A percentile compares a stretch with the other conserved stretches of the same genome.
Conservation (phyloP, 1,140 invertebrate species). For the Atopsyche davidsoni region DNA sequence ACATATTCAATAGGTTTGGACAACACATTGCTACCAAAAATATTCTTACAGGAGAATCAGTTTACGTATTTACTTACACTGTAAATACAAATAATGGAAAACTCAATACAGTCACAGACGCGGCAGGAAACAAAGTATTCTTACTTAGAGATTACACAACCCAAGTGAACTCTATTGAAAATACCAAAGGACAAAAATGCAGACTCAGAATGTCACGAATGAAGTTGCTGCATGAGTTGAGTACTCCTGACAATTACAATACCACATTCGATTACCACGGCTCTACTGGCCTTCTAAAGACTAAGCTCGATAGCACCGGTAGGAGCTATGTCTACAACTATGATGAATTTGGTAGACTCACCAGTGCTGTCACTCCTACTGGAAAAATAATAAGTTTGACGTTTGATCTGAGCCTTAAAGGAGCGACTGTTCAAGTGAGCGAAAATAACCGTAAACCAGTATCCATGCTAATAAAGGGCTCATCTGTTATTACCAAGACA, state of each 20-base stretch:
- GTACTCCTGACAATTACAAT: constrained; percentile 86
- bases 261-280: constrained; percentile 90
- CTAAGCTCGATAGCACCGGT: constrained; percentile 83
- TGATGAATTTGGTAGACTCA: constrained; percentile 88
- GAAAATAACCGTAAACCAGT: constrained; percentile 76
- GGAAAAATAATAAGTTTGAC: constrained; percentile 79
- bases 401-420: constrained; percentile 83
- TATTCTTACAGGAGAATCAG: constrained; percentile 84
- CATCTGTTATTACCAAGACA: constrained; percentile 71
- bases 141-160: constrained; percentile 81
- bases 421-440: constrained; percentile 77
- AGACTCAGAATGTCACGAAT: constrained; percentile 81
- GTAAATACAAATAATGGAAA: constrained; percentile 95
- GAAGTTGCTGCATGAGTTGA: constrained; percentile 82
- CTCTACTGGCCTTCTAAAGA: constrained; percentile 79
- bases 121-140: constrained; percentile 89
- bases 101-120: constrained; percentile 84
- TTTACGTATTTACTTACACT: constrained; percentile 91
- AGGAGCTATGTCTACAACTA: constrained; percentile 92
- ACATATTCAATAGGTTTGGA: constrained; percentile 93
- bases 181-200: constrained; percentile 90
- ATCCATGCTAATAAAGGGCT: constrained; percentile 81
- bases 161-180: constrained; percentile 89
- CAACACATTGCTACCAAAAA: constrained; percentile 90
- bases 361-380: constrained; percentile 85